Evolutionary conservation across 2,888 invertebrate species (phyloP).

Genomic region (Synanthedon vespiformis): DNA sequence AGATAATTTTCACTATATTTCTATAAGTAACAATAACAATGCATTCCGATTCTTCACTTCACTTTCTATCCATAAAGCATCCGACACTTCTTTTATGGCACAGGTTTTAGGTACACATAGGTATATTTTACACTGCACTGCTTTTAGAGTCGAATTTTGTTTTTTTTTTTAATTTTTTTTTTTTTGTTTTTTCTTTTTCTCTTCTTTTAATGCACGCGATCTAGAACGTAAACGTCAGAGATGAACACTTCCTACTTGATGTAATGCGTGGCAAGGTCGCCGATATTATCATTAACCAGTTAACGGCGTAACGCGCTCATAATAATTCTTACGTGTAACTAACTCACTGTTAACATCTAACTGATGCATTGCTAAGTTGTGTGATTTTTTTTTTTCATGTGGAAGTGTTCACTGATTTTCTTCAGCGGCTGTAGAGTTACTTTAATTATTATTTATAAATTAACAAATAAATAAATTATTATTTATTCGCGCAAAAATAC

Average conservation of each 20-base stretch:
- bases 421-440: too few relatives aligned
- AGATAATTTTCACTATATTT: too few relatives aligned
- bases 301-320: conserved; percentile 5
- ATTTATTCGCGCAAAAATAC: too few relatives aligned
- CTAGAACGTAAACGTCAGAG: background rate
- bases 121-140: background rate
- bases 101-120: background rate
- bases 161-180: background rate
- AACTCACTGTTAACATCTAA: background rate
- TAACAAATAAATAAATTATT: too few relatives aligned
- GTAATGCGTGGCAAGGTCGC: conserved; percentile 7
- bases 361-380: background rate
- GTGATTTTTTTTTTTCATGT: background rate
- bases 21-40: background rate
- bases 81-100: background rate
- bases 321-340: background rate
- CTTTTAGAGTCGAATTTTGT: background rate
- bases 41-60: conserved; percentile 5
- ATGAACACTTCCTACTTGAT: background rate
- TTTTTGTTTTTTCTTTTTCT: background rate
- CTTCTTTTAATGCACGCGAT: background rate
- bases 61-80: background rate
- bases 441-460: too few relatives aligned
- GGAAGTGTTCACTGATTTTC: background rate
- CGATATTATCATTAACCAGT: conserved; percentile 4